Conservation (phyloP, 92 coral and sea anemone genomes). For the Bergia puertoricense region DNA sequence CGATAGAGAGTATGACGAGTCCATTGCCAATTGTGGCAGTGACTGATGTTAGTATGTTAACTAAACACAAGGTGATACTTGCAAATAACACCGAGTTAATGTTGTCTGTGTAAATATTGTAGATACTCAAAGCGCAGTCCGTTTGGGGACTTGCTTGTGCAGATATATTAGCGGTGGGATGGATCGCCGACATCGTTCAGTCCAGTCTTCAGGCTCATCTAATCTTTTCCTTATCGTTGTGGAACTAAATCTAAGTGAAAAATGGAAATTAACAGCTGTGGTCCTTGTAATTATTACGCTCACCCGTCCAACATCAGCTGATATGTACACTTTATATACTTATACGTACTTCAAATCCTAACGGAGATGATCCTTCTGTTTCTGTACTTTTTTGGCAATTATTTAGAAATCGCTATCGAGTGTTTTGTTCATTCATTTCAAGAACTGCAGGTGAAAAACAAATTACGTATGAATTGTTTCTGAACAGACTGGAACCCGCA, state of each 20-base stretch:
- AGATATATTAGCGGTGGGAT: not conserved
- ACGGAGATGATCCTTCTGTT: not conserved
- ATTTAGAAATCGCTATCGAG: not conserved
- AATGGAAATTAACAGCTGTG: not conserved
- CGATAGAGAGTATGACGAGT: not conserved
- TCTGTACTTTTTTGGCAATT: not conserved
- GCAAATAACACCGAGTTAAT: conserved; percentile 4
- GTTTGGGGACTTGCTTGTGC: not conserved
- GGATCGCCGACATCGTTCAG: not conserved
- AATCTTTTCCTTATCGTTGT: not conserved
- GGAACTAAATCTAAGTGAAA: not conserved
- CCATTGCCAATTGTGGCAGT: conserved; percentile 17
- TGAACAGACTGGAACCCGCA: not conserved
- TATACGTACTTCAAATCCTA: not conserved
- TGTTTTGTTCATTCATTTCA: not conserved
- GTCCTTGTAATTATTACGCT: not conserved
- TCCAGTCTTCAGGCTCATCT: not conserved
- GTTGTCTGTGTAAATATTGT: conserved; percentile 25
- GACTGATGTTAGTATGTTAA: conserved; percentile 12
- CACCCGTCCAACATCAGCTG: not conserved
- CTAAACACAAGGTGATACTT: conserved; percentile 3
- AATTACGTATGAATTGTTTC: too few species aligned
- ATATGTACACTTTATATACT: not conserved
- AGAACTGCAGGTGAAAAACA: not conserved
- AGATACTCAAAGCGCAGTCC: conserved; percentile 18